Base-by-base conservation (phyloP, 2,888 invertebrate genomes). In the Papilio gigon region DNA sequence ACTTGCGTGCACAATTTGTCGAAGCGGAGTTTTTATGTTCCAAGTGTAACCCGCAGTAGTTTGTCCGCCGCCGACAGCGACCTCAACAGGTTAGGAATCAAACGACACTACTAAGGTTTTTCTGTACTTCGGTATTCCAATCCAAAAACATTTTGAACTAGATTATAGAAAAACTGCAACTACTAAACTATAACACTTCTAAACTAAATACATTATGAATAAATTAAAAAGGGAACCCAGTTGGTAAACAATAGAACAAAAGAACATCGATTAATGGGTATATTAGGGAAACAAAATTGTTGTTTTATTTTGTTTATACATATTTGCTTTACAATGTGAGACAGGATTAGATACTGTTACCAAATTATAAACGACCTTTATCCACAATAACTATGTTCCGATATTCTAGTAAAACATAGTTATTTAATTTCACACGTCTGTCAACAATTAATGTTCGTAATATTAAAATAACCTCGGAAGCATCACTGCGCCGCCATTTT, bases 71-170 rank as follows among this genome's bases (percentile, higher is more conserved):
- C 70, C 73, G 62, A 40, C 70, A 47, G 61, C 71, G 42, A 53
- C 56, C 25, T 76, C 82, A 83, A 83, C 83, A 83, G 81, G 83
- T 82, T 77, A 77, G 65, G 72, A 74, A 70, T 71, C 65, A 60
- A 59, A 71, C 72, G 72, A 73, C 74, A 73, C 67, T 68, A 75
- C 73, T 76, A 67, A 66, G 65, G 61, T 59, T 64, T 37, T 53
- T 65, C 69, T 69, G 2, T 9, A 40, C n/a, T 40, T 2, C 8
- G 9, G 8, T 35, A 11, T 35, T 5, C 33, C 33, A 35, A 35
- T 35, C 1, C 33, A 35, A 11, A n/a, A n/a, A n/a, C n/a, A n/a
- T n/a, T n/a, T n/a, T n/a, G n/a, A n/a, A n/a, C n/a, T n/a, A n/a
- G n/a, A n/a, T n/a, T n/a, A n/a, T n/a, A n/a, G n/a, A n/a, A n/a